Evolutionary conservation across 2,888 invertebrate genomes (phyloP).

Genomic region (Caenorhabditis wallacei): DNA sequence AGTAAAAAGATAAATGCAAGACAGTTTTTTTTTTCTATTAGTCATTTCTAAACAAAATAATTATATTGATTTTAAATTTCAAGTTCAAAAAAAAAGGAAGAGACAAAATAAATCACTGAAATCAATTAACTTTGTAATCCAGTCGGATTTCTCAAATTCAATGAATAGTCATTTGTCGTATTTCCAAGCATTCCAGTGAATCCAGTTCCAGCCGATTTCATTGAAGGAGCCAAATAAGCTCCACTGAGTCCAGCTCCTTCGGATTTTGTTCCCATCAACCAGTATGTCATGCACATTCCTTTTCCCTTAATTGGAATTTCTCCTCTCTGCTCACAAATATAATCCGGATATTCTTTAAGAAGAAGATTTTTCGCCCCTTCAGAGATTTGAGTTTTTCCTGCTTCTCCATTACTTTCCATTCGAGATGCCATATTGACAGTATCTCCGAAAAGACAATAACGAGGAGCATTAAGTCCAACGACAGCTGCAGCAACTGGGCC

Average conservation of each 20-base stretch:
- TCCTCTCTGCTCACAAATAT: slow-evolving; percentile 75
- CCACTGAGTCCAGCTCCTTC: slow-evolving; percentile 54
- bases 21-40: background rate
- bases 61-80: background rate
- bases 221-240: slow-evolving; percentile 62
- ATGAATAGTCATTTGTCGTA: slow-evolving; percentile 45
- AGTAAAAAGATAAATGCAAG: slow-evolving; percentile 22
- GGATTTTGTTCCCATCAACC: slow-evolving; percentile 76
- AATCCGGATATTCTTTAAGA: slow-evolving; percentile 76
- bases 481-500: slow-evolving; percentile 81
- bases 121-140: slow-evolving; percentile 56
- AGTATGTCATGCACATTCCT: slow-evolving; percentile 81
- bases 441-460: slow-evolving; percentile 83
- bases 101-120: background rate
- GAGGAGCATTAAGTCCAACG: slow-evolving; percentile 82
- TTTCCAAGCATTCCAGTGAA: slow-evolving; percentile 66
- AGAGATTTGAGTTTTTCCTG: slow-evolving; percentile 80
- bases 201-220: slow-evolving; percentile 53
- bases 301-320: slow-evolving; percentile 79
- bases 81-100: background rate
- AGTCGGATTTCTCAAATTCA: slow-evolving; percentile 60
- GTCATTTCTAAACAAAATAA: background rate
- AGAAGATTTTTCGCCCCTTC: slow-evolving; percentile 75
- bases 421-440: slow-evolving; percentile 82
- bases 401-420: slow-evolving; percentile 81